Conservation (phyloP, 2,797 vertebrate genomes). For the Rhinophrynus dorsalis region DNA sequence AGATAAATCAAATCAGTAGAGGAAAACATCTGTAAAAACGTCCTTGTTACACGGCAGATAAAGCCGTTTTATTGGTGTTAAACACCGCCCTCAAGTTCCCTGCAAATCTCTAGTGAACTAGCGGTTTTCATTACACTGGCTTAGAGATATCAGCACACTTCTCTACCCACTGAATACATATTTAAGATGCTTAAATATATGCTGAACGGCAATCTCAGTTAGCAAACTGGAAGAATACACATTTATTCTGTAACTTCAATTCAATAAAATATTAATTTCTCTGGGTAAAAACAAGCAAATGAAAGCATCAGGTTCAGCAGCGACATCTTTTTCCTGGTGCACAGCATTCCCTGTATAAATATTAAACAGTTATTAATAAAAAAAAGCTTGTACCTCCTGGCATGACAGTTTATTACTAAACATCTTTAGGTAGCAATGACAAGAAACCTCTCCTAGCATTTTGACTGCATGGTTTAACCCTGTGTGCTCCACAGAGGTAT, state of each 20-base stretch:
- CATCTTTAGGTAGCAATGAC: conserved; percentile 52
- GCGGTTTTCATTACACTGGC: no score
- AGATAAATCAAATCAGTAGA: no score
- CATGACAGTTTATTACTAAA: conserved; percentile 52
- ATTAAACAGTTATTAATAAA: not conserved
- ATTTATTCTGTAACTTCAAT: not conserved
- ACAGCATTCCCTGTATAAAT: not conserved
- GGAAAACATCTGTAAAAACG: no score
- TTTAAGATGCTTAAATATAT: not conserved
- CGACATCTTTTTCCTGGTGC: not conserved
- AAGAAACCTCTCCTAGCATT: conserved; percentile 48
- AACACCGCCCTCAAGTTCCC: no score
- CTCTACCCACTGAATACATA: not conserved
- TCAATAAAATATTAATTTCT: not conserved
- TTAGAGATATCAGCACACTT: no score
- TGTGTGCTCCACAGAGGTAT: no score
- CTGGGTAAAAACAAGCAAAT: no score
- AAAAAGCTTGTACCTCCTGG: conserved; percentile 42
- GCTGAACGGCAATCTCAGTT: not conserved
- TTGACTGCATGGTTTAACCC: conserved; percentile 53
- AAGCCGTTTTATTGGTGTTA: no score
- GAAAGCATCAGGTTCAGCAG: not conserved
- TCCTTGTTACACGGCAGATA: no score
- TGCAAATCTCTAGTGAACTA: no score
- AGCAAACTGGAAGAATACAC: not conserved